phyloP scores from a whole-genome alignment of 2,113 vertebrate species.

The Cyrtonyx montezumae region DNA sequence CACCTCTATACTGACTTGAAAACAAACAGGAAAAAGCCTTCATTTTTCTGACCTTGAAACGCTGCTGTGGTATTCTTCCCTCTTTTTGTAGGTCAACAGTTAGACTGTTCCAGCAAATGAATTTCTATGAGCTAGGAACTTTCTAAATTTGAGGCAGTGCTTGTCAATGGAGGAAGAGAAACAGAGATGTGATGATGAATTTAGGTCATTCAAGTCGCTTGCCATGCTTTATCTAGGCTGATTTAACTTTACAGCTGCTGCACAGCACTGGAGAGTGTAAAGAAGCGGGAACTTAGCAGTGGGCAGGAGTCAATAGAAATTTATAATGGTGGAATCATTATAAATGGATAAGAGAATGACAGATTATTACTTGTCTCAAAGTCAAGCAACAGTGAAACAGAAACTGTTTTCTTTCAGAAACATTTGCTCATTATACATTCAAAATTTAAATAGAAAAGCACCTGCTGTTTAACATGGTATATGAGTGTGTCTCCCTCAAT shows the following conservation, averaged over 20 bases:
- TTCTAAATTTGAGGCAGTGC: not conserved
- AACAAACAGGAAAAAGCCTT: fast-evolving
- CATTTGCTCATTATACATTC: not conserved
- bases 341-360: not conserved
- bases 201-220: not conserved
- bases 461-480: fast-evolving
- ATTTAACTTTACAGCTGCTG: not conserved
- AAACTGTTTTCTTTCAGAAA: not conserved
- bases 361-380: not conserved
- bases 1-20: not conserved
- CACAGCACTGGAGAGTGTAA: not conserved
- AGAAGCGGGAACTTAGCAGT: not conserved
- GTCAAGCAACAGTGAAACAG: not conserved
- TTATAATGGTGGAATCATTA: not conserved
- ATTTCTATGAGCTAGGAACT: not conserved
- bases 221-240: not conserved
- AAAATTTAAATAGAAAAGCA: not conserved
- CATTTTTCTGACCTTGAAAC: not conserved
- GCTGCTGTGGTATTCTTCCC: fast-evolving
- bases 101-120: not conserved
- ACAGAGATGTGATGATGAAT: not conserved
- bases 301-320: not conserved
- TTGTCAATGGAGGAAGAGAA: not conserved
- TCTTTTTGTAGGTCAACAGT: not conserved
- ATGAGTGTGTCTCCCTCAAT: not conserved